Evolutionary conservation across 2,113 vertebrate species (phyloP).

Genomic region (Cercopithecus mona): DNA sequence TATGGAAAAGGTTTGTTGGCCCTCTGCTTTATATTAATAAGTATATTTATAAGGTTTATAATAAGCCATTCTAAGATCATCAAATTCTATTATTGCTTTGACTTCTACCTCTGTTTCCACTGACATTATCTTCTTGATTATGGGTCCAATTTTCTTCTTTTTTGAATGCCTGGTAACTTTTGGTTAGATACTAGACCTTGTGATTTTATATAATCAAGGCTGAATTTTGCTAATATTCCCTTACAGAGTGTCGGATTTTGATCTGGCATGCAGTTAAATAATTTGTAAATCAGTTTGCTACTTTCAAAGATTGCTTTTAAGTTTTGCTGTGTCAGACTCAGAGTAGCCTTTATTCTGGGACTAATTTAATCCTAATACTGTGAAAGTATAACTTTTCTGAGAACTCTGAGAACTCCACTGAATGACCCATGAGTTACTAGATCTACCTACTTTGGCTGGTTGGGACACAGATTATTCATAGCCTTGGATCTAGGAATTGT

Average conservation of each 20-base stretch:
- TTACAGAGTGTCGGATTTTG: not conserved
- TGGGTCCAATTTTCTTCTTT: not conserved
- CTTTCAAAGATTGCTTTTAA: not conserved
- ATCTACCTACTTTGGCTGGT: not conserved
- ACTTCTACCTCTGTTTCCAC: not conserved
- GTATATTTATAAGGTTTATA: not conserved
- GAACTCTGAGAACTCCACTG: not conserved
- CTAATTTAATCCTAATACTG: not conserved
- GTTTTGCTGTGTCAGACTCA: not conserved
- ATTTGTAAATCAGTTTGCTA: not conserved
- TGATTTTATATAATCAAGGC: not conserved
- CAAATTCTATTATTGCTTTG: not conserved
- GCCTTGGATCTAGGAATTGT: not conserved
- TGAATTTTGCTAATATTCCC: not conserved
- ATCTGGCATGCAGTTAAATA: not conserved
- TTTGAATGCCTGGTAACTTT: not conserved
- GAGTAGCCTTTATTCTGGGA: not conserved
- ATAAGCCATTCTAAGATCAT: not conserved
- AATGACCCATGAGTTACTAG: not conserved
- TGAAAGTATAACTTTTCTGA: not conserved
- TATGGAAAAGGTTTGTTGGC: not conserved
- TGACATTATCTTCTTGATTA: slow-evolving; percentile 13
- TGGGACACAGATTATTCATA: not conserved
- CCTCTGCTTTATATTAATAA: not conserved
- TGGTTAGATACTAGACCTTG: not conserved